Evolutionary conservation across 1,140 invertebrate genomes (phyloP), one percentile per base, ranked within the genome.

Genomic region (Monomorium pharaonis): DNA sequence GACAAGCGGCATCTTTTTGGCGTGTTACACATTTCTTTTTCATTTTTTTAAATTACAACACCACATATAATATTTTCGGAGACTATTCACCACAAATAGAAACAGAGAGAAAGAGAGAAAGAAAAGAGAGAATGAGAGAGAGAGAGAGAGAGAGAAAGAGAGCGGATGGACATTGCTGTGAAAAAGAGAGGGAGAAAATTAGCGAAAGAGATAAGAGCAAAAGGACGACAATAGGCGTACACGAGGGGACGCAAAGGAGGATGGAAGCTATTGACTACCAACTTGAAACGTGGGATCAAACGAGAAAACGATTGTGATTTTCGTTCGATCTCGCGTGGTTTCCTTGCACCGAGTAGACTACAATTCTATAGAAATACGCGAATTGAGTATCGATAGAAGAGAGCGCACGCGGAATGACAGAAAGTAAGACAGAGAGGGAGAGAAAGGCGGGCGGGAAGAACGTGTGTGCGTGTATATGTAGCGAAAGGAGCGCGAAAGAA

Each of bases 41-140:
- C 42, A 37, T 78, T 86, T 85, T 75, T 56, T 84, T 85, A 56
- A 42, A 65, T 27, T 62, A 42, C 69, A 72, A 65, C 51, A 80
- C 21, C 54, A 70, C 86, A 58, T 76, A 76, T 74, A 47, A 27
- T 78, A 89, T 84, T 86, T 89, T 65, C 77, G 49, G 75, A 81
- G 69, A 51, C 85, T 78, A 87, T 89, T 89, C 88, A 90, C 85
- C 78, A 87, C 75, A 70, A 70, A 81, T 77, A 78, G 60, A 78
- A 86, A 80, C 75, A 76, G 69, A 76, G 70, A 42, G 33, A 47
- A 54, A 86, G 37, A 33, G 10, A 63, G 44, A 27, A 30, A 62
- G 16, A 56, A 65, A 70, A 56, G 27, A 18, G 21, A 84, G 54
- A 51, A n/a, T 16, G 21, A 24, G 24, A 72, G 89, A 89, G 84